Conservation (phyloP, 2,888 invertebrate species). For the Melanchra persicariae region DNA sequence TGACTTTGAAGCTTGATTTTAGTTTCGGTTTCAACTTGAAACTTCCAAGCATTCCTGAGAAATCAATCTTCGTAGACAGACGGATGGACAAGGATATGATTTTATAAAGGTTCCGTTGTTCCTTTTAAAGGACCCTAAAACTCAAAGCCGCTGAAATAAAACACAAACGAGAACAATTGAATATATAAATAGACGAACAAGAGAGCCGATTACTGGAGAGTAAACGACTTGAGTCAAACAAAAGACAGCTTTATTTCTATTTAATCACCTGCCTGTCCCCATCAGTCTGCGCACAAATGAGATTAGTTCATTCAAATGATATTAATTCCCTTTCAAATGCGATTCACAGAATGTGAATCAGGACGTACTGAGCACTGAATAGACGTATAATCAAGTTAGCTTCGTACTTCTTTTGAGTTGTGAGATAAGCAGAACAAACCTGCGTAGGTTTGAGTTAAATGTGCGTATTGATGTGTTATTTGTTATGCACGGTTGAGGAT, state of each 20-base stretch:
- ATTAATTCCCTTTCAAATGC: slow-evolving; percentile 57
- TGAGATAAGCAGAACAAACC: slow-evolving; percentile 26
- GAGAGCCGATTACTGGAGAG: too few relatives aligned
- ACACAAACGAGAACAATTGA: slow-evolving; percentile 34
- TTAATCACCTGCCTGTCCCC: slow-evolving; percentile 55
- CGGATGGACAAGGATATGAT: neutral
- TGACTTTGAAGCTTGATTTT: too few relatives aligned
- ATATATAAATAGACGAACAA: slow-evolving; percentile 28
- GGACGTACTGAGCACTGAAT: slow-evolving; percentile 36
- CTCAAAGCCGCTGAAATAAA: neutral
- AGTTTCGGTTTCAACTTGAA: too few relatives aligned
- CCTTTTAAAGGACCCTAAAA: neutral
- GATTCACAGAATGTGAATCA: slow-evolving; percentile 33
- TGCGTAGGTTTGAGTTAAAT: neutral
- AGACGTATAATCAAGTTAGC: slow-evolving; percentile 36
- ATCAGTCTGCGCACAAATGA: slow-evolving; percentile 49
- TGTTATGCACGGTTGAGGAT: neutral
- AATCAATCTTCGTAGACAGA: neutral
- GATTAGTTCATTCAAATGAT: slow-evolving; percentile 60
- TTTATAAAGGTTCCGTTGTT: neutral
- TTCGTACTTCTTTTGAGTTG: slow-evolving; percentile 21
- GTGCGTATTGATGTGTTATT: neutral
- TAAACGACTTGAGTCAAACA: slow-evolving; percentile 53
- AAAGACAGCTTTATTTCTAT: slow-evolving; percentile 46
- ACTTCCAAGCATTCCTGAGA: neutral